These are phyloP conservation scores for Melanotaenia duboulayi DNA, from an alignment of 2,113 vertebrate species.

Conservation along the genomic window DNA sequence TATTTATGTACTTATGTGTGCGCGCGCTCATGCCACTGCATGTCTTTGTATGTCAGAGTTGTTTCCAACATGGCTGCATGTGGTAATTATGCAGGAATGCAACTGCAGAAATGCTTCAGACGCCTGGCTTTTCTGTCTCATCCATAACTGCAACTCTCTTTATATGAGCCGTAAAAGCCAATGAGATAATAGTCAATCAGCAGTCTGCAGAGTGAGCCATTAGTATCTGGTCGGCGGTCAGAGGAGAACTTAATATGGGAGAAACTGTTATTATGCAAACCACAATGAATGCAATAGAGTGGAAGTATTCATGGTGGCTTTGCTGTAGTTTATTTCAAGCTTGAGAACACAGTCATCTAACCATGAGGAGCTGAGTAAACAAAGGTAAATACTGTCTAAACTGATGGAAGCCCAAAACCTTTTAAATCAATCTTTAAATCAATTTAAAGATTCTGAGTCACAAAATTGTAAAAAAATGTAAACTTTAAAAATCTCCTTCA, in stretches of 20 bases:
- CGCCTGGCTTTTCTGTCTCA: conserved; percentile 24
- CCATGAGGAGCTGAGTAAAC: conserved; percentile 31
- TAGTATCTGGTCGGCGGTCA: conserved; percentile 41
- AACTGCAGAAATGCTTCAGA: conserved; percentile 31
- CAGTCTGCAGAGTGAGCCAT: conserved; percentile 24
- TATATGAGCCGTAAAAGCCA: conserved; percentile 30
- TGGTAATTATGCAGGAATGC: conserved; percentile 59
- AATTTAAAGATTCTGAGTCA: not conserved
- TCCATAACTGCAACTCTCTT: conserved; percentile 12
- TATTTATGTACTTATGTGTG: conserved; percentile 8
- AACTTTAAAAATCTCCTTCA: not conserved
- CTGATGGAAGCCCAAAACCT: not conserved
- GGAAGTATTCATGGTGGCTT: conserved; percentile 41
- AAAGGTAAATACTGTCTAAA: conserved; percentile 7
- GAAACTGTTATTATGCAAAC: conserved; percentile 47
- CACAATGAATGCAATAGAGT: conserved; percentile 36
- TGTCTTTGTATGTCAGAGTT: conserved; percentile 26
- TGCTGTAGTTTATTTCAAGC: conserved; percentile 47
- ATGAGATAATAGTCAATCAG: conserved; percentile 48
- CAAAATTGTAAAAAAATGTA: not conserved
- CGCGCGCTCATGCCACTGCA: conserved; percentile 24
- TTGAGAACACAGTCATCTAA: conserved; percentile 29
- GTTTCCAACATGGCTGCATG: conserved; percentile 41
- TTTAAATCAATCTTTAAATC: not conserved
- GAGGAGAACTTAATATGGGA: conserved; percentile 36